A percentile compares a stretch with the other conserved stretches of the same genome.
phyloP scores from a whole-genome alignment of 2,113 vertebrate species.

The Mionectes macconnelli region DNA sequence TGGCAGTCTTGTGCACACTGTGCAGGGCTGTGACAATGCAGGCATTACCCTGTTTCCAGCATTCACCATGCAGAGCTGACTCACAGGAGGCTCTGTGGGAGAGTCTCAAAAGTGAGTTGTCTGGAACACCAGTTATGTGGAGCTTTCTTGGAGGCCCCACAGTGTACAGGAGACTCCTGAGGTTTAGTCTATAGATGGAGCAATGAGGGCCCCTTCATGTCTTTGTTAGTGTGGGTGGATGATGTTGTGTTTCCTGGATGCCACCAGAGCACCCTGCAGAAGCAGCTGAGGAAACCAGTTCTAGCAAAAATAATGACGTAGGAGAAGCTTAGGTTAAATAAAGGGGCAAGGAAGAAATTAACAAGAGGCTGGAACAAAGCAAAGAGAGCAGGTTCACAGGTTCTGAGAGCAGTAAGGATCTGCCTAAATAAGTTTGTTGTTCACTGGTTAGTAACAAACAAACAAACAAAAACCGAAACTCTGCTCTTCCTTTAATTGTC shows the following conservation, averaged over 20 bases:
- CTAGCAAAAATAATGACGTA: neutral
- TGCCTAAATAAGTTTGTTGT: neutral
- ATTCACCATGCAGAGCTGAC: neutral
- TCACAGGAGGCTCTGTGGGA: neutral
- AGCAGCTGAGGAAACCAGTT: neutral
- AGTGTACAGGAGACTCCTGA: neutral
- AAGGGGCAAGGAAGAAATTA: neutral
- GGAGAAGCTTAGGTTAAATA: neutral
- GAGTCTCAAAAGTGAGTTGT: neutral
- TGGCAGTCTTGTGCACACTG: neutral
- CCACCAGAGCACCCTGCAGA: neutral
- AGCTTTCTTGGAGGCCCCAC: neutral
- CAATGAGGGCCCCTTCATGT: neutral
- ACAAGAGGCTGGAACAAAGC: neutral
- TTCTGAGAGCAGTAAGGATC: neutral
- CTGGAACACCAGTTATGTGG: neutral
- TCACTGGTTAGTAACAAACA: neutral
- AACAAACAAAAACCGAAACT: neutral
- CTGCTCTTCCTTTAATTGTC: neutral
- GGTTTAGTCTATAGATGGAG: neutral
- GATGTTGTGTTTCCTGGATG: neutral
- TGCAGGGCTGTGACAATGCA: neutral
- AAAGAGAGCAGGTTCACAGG: neutral
- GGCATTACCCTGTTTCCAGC: neutral
- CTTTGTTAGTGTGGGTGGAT: neutral